These are phyloP conservation scores for Nothocercus julius DNA, from an alignment of 2,113 vertebrate species.

Conservation along the genomic window DNA sequence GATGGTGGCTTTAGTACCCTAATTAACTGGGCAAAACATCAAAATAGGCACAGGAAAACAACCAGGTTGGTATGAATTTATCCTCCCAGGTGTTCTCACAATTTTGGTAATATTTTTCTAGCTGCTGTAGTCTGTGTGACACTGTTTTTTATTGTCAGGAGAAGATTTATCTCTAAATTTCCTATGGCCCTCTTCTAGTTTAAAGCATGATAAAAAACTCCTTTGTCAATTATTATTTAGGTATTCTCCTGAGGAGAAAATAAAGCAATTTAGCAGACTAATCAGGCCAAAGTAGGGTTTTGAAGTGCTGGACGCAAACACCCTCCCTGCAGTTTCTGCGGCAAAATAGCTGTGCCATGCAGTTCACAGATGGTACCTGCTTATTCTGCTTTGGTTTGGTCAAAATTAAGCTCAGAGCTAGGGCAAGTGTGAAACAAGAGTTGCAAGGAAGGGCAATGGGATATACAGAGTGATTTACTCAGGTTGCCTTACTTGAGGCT, in stretches of 20 bases:
- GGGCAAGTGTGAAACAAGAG: background rate
- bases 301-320: conserved; percentile 41
- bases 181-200: background rate
- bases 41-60: background rate
- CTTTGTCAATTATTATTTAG: conserved; percentile 37
- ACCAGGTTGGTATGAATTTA: background rate
- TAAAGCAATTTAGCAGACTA: conserved; percentile 45
- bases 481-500: background rate
- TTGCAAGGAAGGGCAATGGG: background rate
- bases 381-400: background rate
- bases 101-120: conserved; percentile 19
- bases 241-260: conserved; percentile 38
- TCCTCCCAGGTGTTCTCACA: background rate
- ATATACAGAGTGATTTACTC: background rate
- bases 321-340: background rate
- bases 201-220: conserved; percentile 10
- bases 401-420: background rate
- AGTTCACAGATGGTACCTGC: background rate
- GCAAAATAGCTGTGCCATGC: background rate
- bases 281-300: conserved; percentile 42
- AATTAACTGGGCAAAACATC: background rate
- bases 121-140: background rate
- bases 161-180: conserved; percentile 2
- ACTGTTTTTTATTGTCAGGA: background rate
- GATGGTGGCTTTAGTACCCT: background rate